A percentile compares a stretch with the other conserved stretches of the same genome.
These are phyloP conservation scores for Steinernema carpocapsae DNA, from an alignment of 2,888 invertebrate species.

Conservation along the genomic window DNA sequence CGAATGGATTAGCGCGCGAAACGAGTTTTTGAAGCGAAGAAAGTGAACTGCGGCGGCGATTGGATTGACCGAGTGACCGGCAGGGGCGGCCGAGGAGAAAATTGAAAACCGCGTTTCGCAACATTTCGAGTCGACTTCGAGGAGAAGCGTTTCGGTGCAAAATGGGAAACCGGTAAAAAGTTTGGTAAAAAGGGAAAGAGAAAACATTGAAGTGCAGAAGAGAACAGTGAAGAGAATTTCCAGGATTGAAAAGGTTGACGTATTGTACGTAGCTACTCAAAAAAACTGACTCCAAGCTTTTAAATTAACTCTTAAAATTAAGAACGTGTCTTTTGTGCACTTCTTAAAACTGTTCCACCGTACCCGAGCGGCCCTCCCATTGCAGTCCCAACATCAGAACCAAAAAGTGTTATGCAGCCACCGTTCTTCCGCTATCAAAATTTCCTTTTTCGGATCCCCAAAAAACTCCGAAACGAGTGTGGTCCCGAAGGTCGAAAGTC, in stretches of 20 bases:
- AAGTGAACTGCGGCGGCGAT: slow-evolving; percentile 26
- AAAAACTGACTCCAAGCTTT: no score
- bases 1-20: slow-evolving; percentile 32
- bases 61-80: slow-evolving; percentile 34
- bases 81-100: slow-evolving; percentile 1
- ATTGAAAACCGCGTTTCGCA: slow-evolving; percentile 20
- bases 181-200: no score
- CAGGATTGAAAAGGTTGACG: no score
- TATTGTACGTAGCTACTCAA: no score
- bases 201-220: no score
- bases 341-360: no score
- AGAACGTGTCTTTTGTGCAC: no score
- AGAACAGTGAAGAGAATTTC: no score
- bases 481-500: slow-evolving; percentile 19
- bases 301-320: no score
- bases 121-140: slow-evolving; percentile 8
- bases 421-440: slow-evolving; percentile 14
- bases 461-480: slow-evolving; percentile 20
- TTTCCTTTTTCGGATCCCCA: neutral
- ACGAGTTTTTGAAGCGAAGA: slow-evolving; percentile 30
- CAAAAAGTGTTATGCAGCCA: neutral
- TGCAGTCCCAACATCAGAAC: no score
- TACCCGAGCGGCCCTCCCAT: no score
- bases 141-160: neutral
- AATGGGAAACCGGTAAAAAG: no score